These are phyloP conservation scores for Oligia strigilis DNA, from an alignment of 2,888 invertebrate species.

Conservation along the genomic window DNA sequence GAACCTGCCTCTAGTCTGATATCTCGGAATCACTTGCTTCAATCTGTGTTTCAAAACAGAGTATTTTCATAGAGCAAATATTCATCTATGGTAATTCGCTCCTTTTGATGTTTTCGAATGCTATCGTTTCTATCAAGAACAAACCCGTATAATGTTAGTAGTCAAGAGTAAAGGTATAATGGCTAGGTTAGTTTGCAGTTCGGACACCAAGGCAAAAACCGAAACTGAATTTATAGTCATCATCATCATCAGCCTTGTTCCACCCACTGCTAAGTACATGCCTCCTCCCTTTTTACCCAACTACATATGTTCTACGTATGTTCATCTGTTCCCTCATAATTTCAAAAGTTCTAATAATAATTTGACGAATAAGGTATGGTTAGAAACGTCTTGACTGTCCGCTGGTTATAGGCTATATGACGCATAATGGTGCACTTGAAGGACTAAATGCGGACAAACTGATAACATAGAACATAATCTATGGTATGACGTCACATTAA, in stretches of 20 bases:
- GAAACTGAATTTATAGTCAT: not conserved
- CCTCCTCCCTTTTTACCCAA: not conserved
- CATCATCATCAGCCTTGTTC: not conserved
- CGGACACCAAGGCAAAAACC: not conserved
- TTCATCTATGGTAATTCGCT: constrained; percentile 40
- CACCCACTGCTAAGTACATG: not conserved
- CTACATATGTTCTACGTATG: too few species aligned
- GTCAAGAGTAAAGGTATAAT: not conserved
- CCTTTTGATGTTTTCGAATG: constrained; percentile 34
- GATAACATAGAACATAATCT: too few species aligned
- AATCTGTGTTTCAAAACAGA: constrained; percentile 9
- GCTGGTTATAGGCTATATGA: too few species aligned
- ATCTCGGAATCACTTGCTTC: constrained; percentile 17
- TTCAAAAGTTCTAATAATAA: too few species aligned
- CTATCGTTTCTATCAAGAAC: not conserved
- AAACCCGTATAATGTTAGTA: not conserved
- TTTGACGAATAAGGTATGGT: too few species aligned
- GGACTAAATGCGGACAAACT: too few species aligned
- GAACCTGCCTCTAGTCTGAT: not conserved
- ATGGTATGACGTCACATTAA: too few species aligned
- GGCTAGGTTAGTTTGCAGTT: not conserved
- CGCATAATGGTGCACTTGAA: too few species aligned
- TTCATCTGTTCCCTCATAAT: too few species aligned
- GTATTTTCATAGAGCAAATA: constrained; percentile 25
- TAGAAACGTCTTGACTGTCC: too few species aligned